phyloP scores from a whole-genome alignment of 1,140 invertebrate species.

The Plectrocnemia conspersa region DNA sequence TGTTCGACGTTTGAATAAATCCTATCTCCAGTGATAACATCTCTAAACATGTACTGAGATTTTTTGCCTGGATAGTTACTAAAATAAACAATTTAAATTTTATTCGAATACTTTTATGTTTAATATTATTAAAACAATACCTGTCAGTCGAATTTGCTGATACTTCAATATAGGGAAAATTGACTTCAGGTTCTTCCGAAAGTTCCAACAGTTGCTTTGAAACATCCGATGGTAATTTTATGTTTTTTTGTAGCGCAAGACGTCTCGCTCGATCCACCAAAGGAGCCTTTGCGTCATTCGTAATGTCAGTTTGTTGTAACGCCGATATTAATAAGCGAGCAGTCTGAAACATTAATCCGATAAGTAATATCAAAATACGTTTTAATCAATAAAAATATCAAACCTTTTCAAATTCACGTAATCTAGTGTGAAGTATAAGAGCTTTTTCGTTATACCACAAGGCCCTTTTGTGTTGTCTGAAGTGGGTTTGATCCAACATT shows the following conservation, averaged over 20 bases:
- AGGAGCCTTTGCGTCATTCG: conserved; percentile 22
- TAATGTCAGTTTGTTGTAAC: conserved; percentile 19
- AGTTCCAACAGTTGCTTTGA: background rate
- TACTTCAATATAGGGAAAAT: conserved; percentile 19
- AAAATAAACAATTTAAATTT: conserved; percentile 3
- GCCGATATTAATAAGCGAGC: conserved; percentile 21
- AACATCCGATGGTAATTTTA: conserved; percentile 2
- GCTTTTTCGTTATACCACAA: conserved; percentile 46
- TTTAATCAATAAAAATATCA: conserved; percentile 10
- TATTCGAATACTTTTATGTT: background rate
- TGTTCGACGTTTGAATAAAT: conserved; percentile 25
- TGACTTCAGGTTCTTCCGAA: background rate
- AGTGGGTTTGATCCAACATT: conserved; percentile 39
- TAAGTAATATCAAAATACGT: background rate
- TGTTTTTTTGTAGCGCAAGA: conserved; percentile 16
- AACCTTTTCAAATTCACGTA: conserved; percentile 39
- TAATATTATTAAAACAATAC: conserved; percentile 23
- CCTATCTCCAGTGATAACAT: conserved; percentile 16
- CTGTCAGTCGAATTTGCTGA: conserved; percentile 10
- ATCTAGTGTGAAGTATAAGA: conserved; percentile 42
- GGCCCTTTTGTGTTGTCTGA: conserved; percentile 41
- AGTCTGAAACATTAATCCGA: conserved; percentile 5
- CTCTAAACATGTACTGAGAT: conserved; percentile 23
- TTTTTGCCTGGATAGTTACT: conserved; percentile 19
- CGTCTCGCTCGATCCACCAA: conserved; percentile 19